Evolutionary conservation across 2,113 vertebrate species (phyloP).

Genomic region (Puntigrus tetrazona): DNA sequence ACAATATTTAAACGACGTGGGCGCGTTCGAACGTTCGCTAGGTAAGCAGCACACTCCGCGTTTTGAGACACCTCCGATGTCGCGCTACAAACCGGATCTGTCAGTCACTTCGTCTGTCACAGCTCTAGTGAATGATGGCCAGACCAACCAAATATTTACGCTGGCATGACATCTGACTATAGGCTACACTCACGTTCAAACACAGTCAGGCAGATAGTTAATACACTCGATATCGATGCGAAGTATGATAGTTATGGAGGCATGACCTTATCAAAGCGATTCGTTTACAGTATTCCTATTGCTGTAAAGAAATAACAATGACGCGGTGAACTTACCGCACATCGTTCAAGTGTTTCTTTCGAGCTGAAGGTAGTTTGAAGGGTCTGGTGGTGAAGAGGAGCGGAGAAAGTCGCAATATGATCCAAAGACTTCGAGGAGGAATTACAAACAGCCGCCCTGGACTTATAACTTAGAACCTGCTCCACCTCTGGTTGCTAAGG

Average conservation of each 20-base stretch:
- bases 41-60: background rate
- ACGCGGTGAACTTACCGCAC: slow-evolving; percentile 48
- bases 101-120: slow-evolving; percentile 10
- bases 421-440: slow-evolving; percentile 8
- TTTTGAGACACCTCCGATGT: background rate
- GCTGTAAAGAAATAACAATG: background rate
- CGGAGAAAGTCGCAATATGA: background rate
- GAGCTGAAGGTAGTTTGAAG: background rate
- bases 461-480: slow-evolving; percentile 45
- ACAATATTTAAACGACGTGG: background rate
- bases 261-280: background rate
- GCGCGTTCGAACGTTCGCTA: background rate
- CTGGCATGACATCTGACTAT: background rate
- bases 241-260: background rate
- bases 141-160: background rate
- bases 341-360: slow-evolving; percentile 36
- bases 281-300: background rate
- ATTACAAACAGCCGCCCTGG: slow-evolving; percentile 6
- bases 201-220: background rate
- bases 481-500: slow-evolving; percentile 50
- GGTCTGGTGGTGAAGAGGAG: background rate
- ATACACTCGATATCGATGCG: background rate
- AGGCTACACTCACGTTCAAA: background rate
- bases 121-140: background rate
- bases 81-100: slow-evolving; percentile 35